These are phyloP conservation scores for Orthosia gothica DNA, from an alignment of 2,888 invertebrate species.

Conservation along the genomic window DNA sequence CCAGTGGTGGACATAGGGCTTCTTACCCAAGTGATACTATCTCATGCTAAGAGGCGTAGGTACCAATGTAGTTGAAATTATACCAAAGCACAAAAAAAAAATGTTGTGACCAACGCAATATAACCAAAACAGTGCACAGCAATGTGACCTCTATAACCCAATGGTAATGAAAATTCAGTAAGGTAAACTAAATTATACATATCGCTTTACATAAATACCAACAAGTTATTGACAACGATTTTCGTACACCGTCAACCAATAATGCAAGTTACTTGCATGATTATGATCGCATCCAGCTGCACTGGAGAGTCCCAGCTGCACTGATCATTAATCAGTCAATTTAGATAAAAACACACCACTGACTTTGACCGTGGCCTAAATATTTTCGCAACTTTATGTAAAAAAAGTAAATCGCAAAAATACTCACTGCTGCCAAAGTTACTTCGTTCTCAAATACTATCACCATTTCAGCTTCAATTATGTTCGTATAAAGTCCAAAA, in stretches of 20 bases:
- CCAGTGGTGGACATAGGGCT: not conserved
- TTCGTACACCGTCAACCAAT: not conserved
- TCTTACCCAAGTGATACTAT: no score
- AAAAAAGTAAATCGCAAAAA: not conserved
- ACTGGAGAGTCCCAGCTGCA: not conserved
- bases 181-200: not conserved
- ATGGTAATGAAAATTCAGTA: not conserved
- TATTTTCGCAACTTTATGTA: no score
- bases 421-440: conserved; percentile 79
- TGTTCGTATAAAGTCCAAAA: conserved; percentile 78
- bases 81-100: no score
- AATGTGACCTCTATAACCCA: not conserved
- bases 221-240: not conserved
- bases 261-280: not conserved
- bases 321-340: not conserved
- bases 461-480: conserved; percentile 75
- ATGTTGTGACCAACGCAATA: no score
- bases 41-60: no score
- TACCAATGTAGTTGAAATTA: no score
- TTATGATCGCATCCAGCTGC: not conserved
- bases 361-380: not conserved
- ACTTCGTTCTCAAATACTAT: conserved; percentile 80
- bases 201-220: not conserved
- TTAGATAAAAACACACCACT: not conserved
- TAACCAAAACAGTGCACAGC: not conserved